These are phyloP conservation scores for Ctenodactylus gundi DNA, from an alignment of 2,113 vertebrate species.

Conservation along the genomic window DNA sequence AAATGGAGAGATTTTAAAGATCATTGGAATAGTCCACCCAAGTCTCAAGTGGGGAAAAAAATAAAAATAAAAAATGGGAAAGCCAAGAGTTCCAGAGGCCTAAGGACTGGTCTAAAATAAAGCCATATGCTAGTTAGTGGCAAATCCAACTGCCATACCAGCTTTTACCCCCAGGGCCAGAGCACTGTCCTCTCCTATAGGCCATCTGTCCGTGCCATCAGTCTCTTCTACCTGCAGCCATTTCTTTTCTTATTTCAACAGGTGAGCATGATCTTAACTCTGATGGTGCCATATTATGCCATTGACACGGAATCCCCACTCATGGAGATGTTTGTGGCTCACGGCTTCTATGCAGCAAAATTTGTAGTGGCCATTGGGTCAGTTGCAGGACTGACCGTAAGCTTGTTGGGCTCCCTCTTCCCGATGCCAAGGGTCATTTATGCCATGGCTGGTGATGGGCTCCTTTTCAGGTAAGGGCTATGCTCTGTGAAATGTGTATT, in stretches of 20 bases:
- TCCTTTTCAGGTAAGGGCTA: slow-evolving; percentile 94
- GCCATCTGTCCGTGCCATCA: too few species aligned
- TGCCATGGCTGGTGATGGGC: slow-evolving; percentile 96
- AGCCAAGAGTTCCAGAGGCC: not conserved
- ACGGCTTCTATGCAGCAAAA: slow-evolving; percentile 93
- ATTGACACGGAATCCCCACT: slow-evolving; percentile 96
- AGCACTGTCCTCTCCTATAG: not conserved
- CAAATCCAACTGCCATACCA: not conserved
- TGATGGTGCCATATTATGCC: slow-evolving; percentile 94
- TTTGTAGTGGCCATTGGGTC: slow-evolving; percentile 94
- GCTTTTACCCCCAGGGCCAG: not conserved
- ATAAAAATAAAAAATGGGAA: too few species aligned
- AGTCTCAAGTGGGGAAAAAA: not conserved
- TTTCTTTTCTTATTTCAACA: slow-evolving; percentile 73
- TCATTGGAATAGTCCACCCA: not conserved
- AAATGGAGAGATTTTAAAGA: not conserved
- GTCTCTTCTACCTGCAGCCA: not conserved
- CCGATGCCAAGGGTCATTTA: slow-evolving; percentile 98
- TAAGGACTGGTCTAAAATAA: not conserved
- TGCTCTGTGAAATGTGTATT: not conserved
- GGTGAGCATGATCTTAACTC: slow-evolving; percentile 96
- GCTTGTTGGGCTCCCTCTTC: slow-evolving; percentile 96
- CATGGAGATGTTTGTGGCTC: slow-evolving; percentile 98
- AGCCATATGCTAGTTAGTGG: not conserved
- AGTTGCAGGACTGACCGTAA: slow-evolving; percentile 94